Conservation (phyloP, 2,888 invertebrate genomes). For the Hirtodrosophila confusa region DNA sequence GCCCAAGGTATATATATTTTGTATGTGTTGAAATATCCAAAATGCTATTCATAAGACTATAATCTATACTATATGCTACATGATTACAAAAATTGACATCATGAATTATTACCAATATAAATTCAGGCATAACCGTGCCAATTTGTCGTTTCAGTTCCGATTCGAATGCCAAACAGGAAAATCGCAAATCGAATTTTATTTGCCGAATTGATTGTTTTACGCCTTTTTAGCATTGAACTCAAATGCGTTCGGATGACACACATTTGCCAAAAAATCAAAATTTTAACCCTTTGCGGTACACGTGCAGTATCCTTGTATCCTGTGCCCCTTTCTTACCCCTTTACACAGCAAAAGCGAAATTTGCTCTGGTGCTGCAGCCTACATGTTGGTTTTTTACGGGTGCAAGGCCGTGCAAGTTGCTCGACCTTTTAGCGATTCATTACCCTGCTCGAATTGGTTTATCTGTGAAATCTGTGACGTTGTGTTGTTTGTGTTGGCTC, state of each 20-base stretch:
- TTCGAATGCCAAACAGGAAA: slow-evolving; percentile 39
- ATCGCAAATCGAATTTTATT: slow-evolving; percentile 77
- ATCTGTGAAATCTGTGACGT: slow-evolving; percentile 81
- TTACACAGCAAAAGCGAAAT: slow-evolving; percentile 62
- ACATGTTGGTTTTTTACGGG: slow-evolving; percentile 34
- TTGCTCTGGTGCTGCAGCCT: slow-evolving; percentile 74
- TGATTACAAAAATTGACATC: slow-evolving; percentile 23
- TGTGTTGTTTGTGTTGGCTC: slow-evolving; percentile 55
- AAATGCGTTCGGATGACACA: slow-evolving; percentile 50
- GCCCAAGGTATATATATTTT: too few relatives aligned
- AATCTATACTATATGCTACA: too few relatives aligned
- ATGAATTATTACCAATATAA: slow-evolving; percentile 46
- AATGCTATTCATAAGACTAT: too few relatives aligned
- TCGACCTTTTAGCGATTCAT: slow-evolving; percentile 81
- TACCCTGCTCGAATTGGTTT: slow-evolving; percentile 83
- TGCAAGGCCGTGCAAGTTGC: slow-evolving; percentile 42
- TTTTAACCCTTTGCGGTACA: slow-evolving; percentile 61
- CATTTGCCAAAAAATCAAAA: slow-evolving; percentile 36
- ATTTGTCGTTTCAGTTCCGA: slow-evolving; percentile 61
- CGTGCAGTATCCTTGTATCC: slow-evolving; percentile 41
- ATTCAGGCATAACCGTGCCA: slow-evolving; percentile 55
- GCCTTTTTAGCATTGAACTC: slow-evolving; percentile 67
- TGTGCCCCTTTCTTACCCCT: slow-evolving; percentile 48
- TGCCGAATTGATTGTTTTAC: slow-evolving; percentile 75
- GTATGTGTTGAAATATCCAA: too few relatives aligned